Evolutionary conservation across 2,797 vertebrate genomes (phyloP), one percentile per base, ranked within the genome.

Genomic region (Gobio occitaniae): DNA sequence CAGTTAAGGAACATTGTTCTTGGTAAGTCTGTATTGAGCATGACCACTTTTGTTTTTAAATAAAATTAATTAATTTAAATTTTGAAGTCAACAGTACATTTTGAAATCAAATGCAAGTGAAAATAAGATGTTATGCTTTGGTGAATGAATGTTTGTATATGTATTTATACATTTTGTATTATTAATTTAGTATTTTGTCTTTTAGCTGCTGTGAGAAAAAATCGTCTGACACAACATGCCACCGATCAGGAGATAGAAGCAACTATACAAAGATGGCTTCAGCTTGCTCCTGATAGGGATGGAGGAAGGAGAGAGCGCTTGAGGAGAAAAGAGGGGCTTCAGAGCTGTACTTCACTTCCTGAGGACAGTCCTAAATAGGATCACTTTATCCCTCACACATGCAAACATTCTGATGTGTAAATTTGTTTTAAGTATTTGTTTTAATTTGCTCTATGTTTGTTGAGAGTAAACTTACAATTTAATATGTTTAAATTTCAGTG

Each of bases 151-250:
- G n/a, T 63, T 61, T 61, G 10, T 61, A 61, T 25, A 61, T 25
- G n/a, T 12, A 61, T 61, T 52, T 16, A 12, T 25, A 4, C 6
- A 25, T 63, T 63, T 63, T 63, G n/a, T 25, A 63, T 52, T 16
- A 12, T 25, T 12, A 13, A 25, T 63, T 63, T 63, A 25, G n/a
- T 25, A 63, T 61, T 61, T 25, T 61, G 63, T 36, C 29, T 65
- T 65, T 66, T 66, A 66, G 63, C 68, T 70, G 68, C 38, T 70
- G 19, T 70, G 38, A 70, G 68, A 70, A 70, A 69, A 69, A 69
- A 41, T 38, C 9, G 9, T 11, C 68, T 69, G 7, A 69, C 68
- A 70, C 68, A 44, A 70, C 17, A 44, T 21, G 68, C 68, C 68
- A 70, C 66, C 17, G 17, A 69, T 70, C 68, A 44, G 68, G 68